Evolutionary conservation across 2,797 vertebrate genomes (phyloP).

Genomic region (Sebastes ruberrimus): DNA sequence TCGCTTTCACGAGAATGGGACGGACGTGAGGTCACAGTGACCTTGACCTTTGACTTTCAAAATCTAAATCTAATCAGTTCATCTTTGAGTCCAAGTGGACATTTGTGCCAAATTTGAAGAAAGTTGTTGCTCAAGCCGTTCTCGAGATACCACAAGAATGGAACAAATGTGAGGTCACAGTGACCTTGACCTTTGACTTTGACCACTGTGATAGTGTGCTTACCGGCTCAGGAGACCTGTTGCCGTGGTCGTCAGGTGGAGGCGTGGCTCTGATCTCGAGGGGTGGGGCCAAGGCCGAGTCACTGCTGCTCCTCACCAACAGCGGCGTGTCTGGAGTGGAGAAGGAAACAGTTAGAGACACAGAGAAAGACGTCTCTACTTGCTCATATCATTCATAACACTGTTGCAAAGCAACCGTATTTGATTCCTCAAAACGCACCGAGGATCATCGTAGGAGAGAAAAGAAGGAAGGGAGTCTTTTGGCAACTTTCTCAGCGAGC

Average conservation of each 20-base stretch:
- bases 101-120: no score
- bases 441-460: neutral
- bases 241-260: slow-evolving; percentile 60
- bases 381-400: neutral
- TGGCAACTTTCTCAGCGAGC: neutral
- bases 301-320: slow-evolving; percentile 83
- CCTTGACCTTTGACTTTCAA: no score
- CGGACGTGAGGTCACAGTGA: no score
- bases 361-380: neutral
- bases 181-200: no score
- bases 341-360: neutral
- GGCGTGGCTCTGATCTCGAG: slow-evolving; percentile 42
- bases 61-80: no score
- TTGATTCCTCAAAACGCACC: neutral
- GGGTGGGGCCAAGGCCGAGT: slow-evolving; percentile 63
- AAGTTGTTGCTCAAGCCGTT: no score
- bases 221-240: slow-evolving; percentile 78
- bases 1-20: no score
- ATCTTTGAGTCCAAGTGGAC: no score
- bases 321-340: slow-evolving; percentile 73
- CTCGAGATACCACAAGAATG: no score
- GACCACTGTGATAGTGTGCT: slow-evolving; percentile 27
- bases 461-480: neutral
- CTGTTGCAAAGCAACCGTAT: neutral
- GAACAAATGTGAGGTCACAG: no score